Base-by-base conservation (phyloP, 2,113 vertebrate genomes). In the Bagarius yarrelli region DNA sequence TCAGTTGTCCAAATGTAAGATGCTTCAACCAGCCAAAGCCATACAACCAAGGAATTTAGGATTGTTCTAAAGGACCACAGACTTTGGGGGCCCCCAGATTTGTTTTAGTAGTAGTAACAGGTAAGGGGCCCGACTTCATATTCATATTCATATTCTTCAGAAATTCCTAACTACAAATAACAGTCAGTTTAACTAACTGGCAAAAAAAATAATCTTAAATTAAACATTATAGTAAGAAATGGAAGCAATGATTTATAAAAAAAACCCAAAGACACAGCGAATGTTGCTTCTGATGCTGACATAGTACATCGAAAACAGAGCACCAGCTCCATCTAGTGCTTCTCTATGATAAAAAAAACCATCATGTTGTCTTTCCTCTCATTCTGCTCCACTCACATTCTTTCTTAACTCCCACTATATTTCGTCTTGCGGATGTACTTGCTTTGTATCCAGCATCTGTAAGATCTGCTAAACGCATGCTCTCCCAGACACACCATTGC, bases 321-420 rank as follows among this genome's bases (percentile, higher is more conserved):
- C 81, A 50, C 55, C 76, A 82, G 81, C 44, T 47, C 86, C 86
- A 86, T 76, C 86, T 86, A 76, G 78, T 82, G 86, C 61, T 27
- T 23, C 2, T 25, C n/a, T 47, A 1, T 18, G 2, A 5, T n/a
- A n/a, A 59, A 14, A 30, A 30, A 9, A 23, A n/a, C n/a, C 6
- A 40, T 59, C 15, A 50, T 30, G 53, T 13, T n/a, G 44, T 78
- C 19, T 57, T 6, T 36, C 47, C 9, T 78, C 16, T 25, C 27
- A 40, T 21, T 44, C n/a, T 63, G n/a, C 5, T 6, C 18, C 8
- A 21, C 14, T 47, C 44, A n/a, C 44, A 47, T 8, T 11, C 5
- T 25, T 60, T 40, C 34, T 13, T 61, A 13, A 15, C 60, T 16
- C 13, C 3, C 30, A 21, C 63, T 11, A 12, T 34, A n/a, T n/a